Percentiles rank a stretch among this genome's conserved stretches.
These are phyloP conservation scores for Clusia tigrina DNA, from an alignment of 2,888 invertebrate species.

Conservation along the genomic window DNA sequence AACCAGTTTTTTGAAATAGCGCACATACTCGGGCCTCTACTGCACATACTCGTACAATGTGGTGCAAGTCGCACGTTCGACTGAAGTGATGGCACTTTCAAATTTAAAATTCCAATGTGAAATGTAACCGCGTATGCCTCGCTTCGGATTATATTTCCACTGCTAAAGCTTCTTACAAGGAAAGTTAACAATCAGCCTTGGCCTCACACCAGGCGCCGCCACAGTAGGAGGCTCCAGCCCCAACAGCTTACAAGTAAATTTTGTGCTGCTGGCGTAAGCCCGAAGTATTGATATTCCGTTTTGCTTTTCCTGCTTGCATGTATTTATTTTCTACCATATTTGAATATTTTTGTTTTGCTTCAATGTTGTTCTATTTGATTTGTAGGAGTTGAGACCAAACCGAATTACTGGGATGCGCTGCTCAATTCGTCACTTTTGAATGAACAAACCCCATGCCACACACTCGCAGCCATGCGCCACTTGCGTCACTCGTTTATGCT, in stretches of 20 bases:
- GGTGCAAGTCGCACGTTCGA: neutral
- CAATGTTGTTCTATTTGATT: conserved; percentile 4
- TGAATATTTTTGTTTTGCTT: neutral
- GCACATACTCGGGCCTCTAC: neutral
- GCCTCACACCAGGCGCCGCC: neutral
- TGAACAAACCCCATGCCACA: conserved; percentile 17
- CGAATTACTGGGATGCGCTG: neutral
- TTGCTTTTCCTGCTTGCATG: neutral
- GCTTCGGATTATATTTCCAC: conserved; percentile 1
- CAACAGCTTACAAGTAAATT: neutral
- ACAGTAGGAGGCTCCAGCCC: conserved; percentile 1
- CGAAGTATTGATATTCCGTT: neutral
- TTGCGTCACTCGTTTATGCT: conserved; percentile 33
- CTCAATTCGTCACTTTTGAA: neutral
- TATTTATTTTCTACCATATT: neutral
- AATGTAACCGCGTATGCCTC: neutral
- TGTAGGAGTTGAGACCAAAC: neutral
- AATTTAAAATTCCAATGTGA: neutral
- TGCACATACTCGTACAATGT: neutral
- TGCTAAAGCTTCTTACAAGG: neutral
- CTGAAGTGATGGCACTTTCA: neutral
- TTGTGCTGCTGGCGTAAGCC: neutral
- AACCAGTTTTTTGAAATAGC: too few species aligned
- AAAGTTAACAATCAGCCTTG: neutral
- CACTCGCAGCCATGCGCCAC: conserved; percentile 26